Evolutionary conservation across 2,888 invertebrate genomes (phyloP).

Genomic region (Allacma fusca): DNA sequence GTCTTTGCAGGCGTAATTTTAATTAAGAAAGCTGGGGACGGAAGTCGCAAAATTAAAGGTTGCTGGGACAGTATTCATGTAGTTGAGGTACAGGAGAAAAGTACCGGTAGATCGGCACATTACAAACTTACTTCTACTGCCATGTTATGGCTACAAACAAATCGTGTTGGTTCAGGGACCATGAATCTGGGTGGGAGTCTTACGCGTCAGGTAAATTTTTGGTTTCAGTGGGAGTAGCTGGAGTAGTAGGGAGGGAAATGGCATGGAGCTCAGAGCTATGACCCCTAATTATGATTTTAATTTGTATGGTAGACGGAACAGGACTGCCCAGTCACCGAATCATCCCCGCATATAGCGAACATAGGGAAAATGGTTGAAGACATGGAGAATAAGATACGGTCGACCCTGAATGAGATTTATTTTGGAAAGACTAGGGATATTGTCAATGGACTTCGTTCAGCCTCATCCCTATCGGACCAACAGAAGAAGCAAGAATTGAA

Average conservation of each 20-base stretch:
- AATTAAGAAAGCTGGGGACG: slow-evolving; percentile 98
- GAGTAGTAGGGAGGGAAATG: too few relatives aligned
- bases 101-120: slow-evolving; percentile 91
- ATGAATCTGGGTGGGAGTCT: slow-evolving; percentile 99
- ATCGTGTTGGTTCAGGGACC: slow-evolving; percentile 91
- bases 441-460: slow-evolving; percentile 87
- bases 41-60: slow-evolving; percentile 92
- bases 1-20: slow-evolving; percentile 87
- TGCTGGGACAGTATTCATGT: slow-evolving; percentile 99
- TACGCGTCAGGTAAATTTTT: slow-evolving; percentile 82
- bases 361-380: slow-evolving; percentile 99
- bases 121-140: slow-evolving; percentile 99
- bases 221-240: too few relatives aligned
- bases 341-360: slow-evolving; percentile 96
- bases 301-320: slow-evolving; percentile 76
- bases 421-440: slow-evolving; percentile 99
- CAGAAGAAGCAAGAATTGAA: slow-evolving; percentile 83
- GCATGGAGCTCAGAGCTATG: too few relatives aligned
- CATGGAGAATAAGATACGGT: slow-evolving; percentile 99
- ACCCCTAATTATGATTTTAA: not conserved
- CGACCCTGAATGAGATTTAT: slow-evolving; percentile 97
- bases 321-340: slow-evolving; percentile 88
- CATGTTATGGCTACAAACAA: slow-evolving; percentile 99
- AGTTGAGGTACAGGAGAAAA: slow-evolving; percentile 93
- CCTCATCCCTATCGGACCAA: slow-evolving; percentile 84